Base-by-base conservation (phyloP, 64 coral and sea anemone species). In the Pocillopora verrucosa region DNA sequence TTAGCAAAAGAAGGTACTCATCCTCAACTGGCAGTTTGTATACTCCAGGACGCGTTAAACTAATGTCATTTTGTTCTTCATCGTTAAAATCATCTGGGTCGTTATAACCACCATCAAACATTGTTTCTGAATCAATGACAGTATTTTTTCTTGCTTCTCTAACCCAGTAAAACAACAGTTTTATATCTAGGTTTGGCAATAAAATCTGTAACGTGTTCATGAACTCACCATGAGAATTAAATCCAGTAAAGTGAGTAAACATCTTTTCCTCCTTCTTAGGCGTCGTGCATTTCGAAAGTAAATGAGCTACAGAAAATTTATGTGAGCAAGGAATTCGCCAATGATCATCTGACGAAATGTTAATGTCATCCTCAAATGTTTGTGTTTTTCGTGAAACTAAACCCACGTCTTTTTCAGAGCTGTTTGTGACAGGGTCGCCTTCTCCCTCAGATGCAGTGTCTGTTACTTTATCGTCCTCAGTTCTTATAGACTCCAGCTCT, bases 211-310 rank as follows among this genome's bases (percentile, higher is more conserved):
- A 64, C 51, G 34, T 77, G n/a, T 65, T 58, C 60, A 60, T 89
- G 22, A 94, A 89, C 62, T 72, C 34, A 73, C 12, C 67, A 61
- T 91, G 26, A 85, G 61, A 22, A 13, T 86, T 89, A 60, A 89
- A 89, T 34, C 92, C 87, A 12, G 92, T 94, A 37, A 78, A 94
- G 37, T 94, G 87, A 34, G 67, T 36, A 22, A 94, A 94, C n/a
- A 78, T 38, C 2, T 85, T 89, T 59, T 78, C 74, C n/a, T 89
- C 87, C n/a, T 94, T 94, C 34, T 75, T 77, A 16, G 37, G 10
- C 12, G 79, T 93, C 17, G 91, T 88, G 45, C 78, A 92, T 61
- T 88, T 92, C 3, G 91, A 92, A 30, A 92, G 85, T 3, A 92
- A 36, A 80, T 93, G 91, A 65, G 86, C 60, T 0, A 88, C 58